Percentiles rank a stretch among this genome's conserved stretches.
phyloP scores from a whole-genome alignment of 1,140 invertebrate species.

The Drosophila repletoides region DNA sequence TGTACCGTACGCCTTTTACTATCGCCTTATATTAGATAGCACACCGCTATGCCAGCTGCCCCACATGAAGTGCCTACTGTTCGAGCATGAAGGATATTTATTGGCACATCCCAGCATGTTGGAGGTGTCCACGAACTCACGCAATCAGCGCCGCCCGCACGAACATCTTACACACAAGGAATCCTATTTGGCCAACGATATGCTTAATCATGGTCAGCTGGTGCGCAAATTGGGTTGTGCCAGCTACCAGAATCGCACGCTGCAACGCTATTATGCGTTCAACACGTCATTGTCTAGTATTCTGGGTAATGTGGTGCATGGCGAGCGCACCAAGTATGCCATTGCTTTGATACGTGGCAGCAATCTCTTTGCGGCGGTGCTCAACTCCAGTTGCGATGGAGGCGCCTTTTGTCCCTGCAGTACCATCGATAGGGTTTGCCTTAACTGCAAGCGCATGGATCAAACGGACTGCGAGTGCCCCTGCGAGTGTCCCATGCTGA shows the following conservation, averaged over 20 bases:
- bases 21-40: slow-evolving; percentile 87
- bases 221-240: slow-evolving; percentile 93
- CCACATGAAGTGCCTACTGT: slow-evolving; percentile 93
- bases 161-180: slow-evolving; percentile 92
- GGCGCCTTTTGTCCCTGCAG: slow-evolving; percentile 96
- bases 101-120: slow-evolving; percentile 93
- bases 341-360: slow-evolving; percentile 91
- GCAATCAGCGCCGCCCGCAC: slow-evolving; percentile 86
- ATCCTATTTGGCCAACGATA: slow-evolving; percentile 92
- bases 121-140: slow-evolving; percentile 83
- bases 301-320: slow-evolving; percentile 92
- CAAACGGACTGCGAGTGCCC: slow-evolving; percentile 97
- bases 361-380: slow-evolving; percentile 93
- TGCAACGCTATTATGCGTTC: slow-evolving; percentile 91
- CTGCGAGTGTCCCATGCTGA: slow-evolving; percentile 92
- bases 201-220: slow-evolving; percentile 91
- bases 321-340: slow-evolving; percentile 95
- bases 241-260: slow-evolving; percentile 89
- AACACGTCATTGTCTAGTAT: slow-evolving; percentile 90
- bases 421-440: slow-evolving; percentile 92
- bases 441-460: slow-evolving; percentile 97
- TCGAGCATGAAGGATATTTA: slow-evolving; percentile 95
- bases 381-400: slow-evolving; percentile 90
- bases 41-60: slow-evolving; percentile 86
- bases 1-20: slow-evolving; percentile 91